Evolutionary conservation across 1,140 invertebrate genomes (phyloP), one percentile per base, ranked within the genome.

Genomic region (Drosophila neocordata): DNA sequence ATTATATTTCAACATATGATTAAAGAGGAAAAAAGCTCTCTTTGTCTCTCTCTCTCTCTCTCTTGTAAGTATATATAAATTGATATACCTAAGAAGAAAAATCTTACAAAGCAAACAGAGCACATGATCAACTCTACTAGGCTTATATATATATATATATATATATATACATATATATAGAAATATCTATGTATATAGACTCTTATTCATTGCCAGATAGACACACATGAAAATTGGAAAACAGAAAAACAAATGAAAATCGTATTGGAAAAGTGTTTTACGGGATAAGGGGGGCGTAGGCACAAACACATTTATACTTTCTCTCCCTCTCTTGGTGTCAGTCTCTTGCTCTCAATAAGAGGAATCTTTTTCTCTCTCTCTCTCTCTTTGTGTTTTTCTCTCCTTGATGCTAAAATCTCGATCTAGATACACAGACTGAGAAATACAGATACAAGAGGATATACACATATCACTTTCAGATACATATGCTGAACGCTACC

Each of bases 381-480:
- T 44, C 57, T 37, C 12, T 11, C 15, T 44, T 2, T 6, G n/a
- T 15, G 9, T 27, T n/a, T 20, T 15, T 34, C 55, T 59, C 31
- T 18, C 44, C 34, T 22, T 41, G 18, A 13, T 13, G 37, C 15
- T 20, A 0, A 12, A 12, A 35, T 35, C 34, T 35, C 34, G 15
- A 20, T 48, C 15, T 48, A 11, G 41, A 48, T 20, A 11, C 9
- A 48, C 15, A 48, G 41, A 48, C 9, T 48, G 41, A 48, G 41
- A 48, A 48, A 20, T 0, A 38, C 24, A 51, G 58, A 31, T 58
- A 41, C 31, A 8, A 73, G 22, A 61, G 31, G 37, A 73, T 60
- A 68, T 69, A 66, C 58, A 69, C 70, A 87, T 82, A 87, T 87
- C 78, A 78, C 59, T 78, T 88, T 87, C 79, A 77, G 82, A 82